These are phyloP conservation scores for Drosophila demipolita DNA, from an alignment of 2,888 invertebrate genomes.

Conservation along the genomic window DNA sequence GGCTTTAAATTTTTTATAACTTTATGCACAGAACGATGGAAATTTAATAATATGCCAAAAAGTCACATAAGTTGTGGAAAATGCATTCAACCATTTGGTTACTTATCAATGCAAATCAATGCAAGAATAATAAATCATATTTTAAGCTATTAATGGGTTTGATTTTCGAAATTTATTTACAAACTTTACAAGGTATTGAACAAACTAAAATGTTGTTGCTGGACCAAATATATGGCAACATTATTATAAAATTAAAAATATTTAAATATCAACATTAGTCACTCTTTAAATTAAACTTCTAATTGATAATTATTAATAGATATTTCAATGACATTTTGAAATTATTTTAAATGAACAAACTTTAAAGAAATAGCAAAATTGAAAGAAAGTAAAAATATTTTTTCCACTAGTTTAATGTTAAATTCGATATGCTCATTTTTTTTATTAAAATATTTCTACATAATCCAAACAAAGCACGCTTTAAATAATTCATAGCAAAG, in stretches of 20 bases:
- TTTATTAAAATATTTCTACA: not conserved
- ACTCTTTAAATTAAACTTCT: not conserved
- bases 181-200: not conserved
- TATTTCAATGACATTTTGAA: not conserved
- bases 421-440: not conserved
- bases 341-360: not conserved
- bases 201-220: not conserved
- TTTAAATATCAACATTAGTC: not conserved
- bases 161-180: not conserved
- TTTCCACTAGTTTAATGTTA: not conserved
- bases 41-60: not conserved
- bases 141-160: not conserved
- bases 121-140: not conserved
- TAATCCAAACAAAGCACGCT: not conserved
- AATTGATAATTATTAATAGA: not conserved
- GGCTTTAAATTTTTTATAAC: not conserved
- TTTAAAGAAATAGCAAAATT: not conserved
- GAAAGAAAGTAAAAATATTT: not conserved
- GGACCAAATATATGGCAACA: not conserved
- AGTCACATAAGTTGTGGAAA: not conserved
- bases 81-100: not conserved
- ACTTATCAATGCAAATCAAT: not conserved
- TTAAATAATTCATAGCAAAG: not conserved
- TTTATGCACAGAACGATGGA: not conserved
- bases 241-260: not conserved